Evolutionary conservation across 2,113 vertebrate species (phyloP), one percentile per base, ranked within the genome.

Genomic region (Oncorhynchus mykiss): DNA sequence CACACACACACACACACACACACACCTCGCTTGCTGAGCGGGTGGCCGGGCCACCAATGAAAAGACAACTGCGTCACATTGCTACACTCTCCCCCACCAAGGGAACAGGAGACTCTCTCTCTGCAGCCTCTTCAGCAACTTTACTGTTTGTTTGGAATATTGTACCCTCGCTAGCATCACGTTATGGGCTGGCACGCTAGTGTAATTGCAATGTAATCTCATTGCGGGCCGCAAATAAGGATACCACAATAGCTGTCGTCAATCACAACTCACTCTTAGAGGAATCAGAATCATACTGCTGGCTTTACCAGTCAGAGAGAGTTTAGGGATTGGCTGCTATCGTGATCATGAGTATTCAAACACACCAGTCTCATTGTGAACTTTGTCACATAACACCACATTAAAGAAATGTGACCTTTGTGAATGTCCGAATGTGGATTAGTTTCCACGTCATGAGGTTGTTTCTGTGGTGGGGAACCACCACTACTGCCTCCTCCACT

Each of bases 151-250:
- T 51, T 51, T 51, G 49, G 49, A 51, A 51, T 51, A 51, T 14
- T 16, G 14, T 51, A 51, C 12, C 49, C 49, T 1, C 12, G 49
- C 34, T 67, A 68, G 82, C 67, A 31, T 22, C 16, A 8, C 54
- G 20, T 66, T 69, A 80, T 13, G 48, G 51, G 22, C 78, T 27
- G 25, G 74, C 82, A 75, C 75, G 73, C 1, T 76, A 20, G 59
- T 78, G 76, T 78, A 75, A 86, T 88, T 88, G 78, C 73, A 48
- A n/a, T 59, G 76, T 77, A 77, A 83, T 76, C 71, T 85, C 84
- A 75, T 54, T 54, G 24, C 73, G 73, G 75, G 22, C 73, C 49
- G 29, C 62, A 74, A 76, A 78, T 83, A 80, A 71, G 39, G 16
- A 71, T 76, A 85, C 73, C 77, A 77, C 68, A 78, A 78, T 78